Evolutionary conservation across 2,113 vertebrate species (phyloP).

Genomic region (Chamaetylas fuelleborni): DNA sequence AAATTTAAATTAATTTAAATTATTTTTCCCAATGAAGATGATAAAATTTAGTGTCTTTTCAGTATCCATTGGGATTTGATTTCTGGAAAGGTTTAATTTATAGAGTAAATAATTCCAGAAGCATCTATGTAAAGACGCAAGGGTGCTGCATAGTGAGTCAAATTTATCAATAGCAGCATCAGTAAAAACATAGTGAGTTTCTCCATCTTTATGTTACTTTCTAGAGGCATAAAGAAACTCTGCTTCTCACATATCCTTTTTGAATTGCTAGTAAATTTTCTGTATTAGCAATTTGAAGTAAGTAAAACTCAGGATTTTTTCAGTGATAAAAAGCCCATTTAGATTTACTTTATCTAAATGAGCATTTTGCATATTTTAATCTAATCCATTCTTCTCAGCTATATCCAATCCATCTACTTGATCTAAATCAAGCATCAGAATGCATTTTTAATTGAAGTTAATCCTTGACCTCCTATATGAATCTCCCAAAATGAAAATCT

Average conservation of each 20-base stretch:
- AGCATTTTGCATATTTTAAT: not conserved
- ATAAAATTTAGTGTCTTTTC: not conserved
- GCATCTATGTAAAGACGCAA: not conserved
- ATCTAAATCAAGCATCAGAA: not conserved
- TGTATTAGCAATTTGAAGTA: not conserved
- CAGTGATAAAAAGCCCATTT: not conserved
- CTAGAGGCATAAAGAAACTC: not conserved
- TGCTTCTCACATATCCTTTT: not conserved
- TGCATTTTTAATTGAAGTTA: not conserved
- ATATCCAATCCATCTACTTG: not conserved
- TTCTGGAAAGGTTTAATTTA: not conserved
- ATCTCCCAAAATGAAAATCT: not conserved
- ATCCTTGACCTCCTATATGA: not conserved
- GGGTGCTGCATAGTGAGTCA: not conserved
- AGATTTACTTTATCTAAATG: not conserved
- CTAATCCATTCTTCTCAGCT: not conserved
- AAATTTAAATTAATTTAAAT: not conserved
- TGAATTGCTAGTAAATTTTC: not conserved
- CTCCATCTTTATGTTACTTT: not conserved
- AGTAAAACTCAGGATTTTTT: not conserved
- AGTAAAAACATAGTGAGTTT: not conserved
- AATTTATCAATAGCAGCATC: not conserved
- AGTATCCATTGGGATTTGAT: not conserved
- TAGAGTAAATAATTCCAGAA: not conserved
- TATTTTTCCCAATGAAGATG: not conserved